These are phyloP conservation scores for Aspidiotus rigidus DNA, from an alignment of 2,888 invertebrate species.

Conservation along the genomic window DNA sequence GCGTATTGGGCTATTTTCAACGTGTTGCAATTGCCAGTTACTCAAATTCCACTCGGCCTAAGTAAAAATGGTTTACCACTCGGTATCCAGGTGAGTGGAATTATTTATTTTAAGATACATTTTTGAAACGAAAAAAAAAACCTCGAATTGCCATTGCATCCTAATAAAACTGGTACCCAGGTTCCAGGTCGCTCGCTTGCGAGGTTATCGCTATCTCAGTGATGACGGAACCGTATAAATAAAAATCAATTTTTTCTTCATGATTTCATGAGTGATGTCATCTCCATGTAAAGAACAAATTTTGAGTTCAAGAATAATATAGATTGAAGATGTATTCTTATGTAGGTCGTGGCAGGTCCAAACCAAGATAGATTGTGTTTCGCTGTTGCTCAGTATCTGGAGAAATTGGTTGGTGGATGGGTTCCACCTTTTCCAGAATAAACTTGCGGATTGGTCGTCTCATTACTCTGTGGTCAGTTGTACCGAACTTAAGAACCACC, in stretches of 20 bases:
- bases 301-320: not conserved
- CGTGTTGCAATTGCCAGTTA: slow-evolving; percentile 68
- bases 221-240: too few relatives aligned
- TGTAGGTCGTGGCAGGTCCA: slow-evolving; percentile 60
- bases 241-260: too few relatives aligned
- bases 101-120: not conserved
- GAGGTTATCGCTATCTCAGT: too few relatives aligned
- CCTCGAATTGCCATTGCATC: too few relatives aligned
- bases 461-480: too few relatives aligned
- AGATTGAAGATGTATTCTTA: not conserved
- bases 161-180: too few relatives aligned
- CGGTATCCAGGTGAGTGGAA: slow-evolving; percentile 58
- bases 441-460: too few relatives aligned
- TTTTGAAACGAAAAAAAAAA: too few relatives aligned
- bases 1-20: slow-evolving; percentile 79
- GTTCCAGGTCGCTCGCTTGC: too few relatives aligned
- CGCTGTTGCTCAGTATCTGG: slow-evolving; percentile 68
- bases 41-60: slow-evolving; percentile 75
- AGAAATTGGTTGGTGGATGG: slow-evolving; percentile 77
- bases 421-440: slow-evolving; percentile 45
- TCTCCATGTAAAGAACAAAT: too few relatives aligned
- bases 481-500: too few relatives aligned
- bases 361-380: slow-evolving; percentile 70
- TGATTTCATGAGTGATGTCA: too few relatives aligned
- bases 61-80: slow-evolving; percentile 61